Base-by-base conservation (phyloP, 2,888 invertebrate genomes). In the Agrilus cyanescens region DNA sequence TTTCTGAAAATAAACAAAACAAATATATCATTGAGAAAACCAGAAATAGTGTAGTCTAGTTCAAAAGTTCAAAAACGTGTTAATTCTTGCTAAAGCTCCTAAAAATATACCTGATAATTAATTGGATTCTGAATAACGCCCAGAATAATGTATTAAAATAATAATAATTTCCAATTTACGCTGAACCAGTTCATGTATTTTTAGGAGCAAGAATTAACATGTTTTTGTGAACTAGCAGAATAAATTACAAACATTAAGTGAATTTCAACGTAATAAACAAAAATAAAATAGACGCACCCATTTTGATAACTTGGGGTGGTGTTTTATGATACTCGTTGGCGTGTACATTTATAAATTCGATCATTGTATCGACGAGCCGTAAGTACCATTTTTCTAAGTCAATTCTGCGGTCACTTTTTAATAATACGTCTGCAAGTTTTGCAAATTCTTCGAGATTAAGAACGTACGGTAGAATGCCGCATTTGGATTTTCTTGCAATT, bases 311-410 rank as follows among this genome's bases (percentile, higher is more conserved):
- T 70, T 90, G 86, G 38, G 83, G 77, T 4, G 96, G 97, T 12
- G 93, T 93, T 70, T 93, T 93, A 50, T 84, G 81, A 65, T 91
- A 89, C 57, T 91, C 88, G 41, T 69, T 71, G 1, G 89, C 81
- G 53, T 91, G 85, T 38, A 76, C 67, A 32, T 77, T 73, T 49
- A 95, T 85, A 48, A 84, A 83, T 53, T 85, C 84, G 65, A 91
- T 82, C 70, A 94, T 86, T 33, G 83, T 82, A 51, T 74, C 74
- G n/a, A 89, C 81, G 54, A 91, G 69, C 63, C 82, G 73, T 29
- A 78, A 74, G 64, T 88, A 88, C 88, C 91, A 93, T 60, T 93
- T 89, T 61, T 95, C 93, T 52, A 94, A 75, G 67, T 94, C 94
- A 2, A 85, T 82, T 55, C 90, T 79, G 40, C 95, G 73, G 50